Base-by-base conservation (phyloP, 1,140 invertebrate species). In the Marisa cornuarietis region DNA sequence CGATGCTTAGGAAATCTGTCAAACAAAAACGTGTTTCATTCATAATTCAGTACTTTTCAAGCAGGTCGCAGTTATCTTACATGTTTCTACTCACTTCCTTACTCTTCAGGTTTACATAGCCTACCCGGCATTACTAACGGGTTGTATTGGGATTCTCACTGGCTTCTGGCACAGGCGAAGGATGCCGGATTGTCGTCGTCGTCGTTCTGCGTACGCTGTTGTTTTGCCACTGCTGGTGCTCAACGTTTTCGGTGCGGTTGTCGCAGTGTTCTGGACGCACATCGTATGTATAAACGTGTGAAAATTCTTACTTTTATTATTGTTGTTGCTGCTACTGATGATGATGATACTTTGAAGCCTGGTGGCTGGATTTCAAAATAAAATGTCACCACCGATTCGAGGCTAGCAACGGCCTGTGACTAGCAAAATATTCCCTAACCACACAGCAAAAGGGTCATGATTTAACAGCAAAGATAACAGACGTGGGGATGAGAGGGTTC, bases 41-140 rank as follows among this genome's bases (percentile, higher is more conserved):
- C 31, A 42, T 42, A 42, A 42, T 42, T 42, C 6, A 6, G 31
- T 42, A 42, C 31, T 4, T 42, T 42, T 42, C 31, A 42, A 5
- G 5, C 5, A 42, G 31, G 1, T 42, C 31, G 31, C 31, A 42
- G 1, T 42, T 42, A 42, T 42, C 31, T 42, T 42, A 2, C 31
- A 42, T n/a, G 31, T 5, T 42, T 42, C 5, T 42, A 42, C 31
- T 42, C 5, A 2, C 31, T 42, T 5, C 31, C 5, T 1, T 5
- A 42, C 31, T 42, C 31, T 68, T 22, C 51, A 73, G 71, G 49
- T 73, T 22, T 73, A 73, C 51, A 51, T 73, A 8, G 71, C 71
- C 10, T 73, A 73, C 71, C 71, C 71, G 24, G 71, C 71, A 51
- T 51, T 73, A 26, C 0, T 73, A 52, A 73, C 71, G 71, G 71